These are phyloP conservation scores for Trachymyrmex cornetzi DNA, from an alignment of 1,140 invertebrate species.

Conservation along the genomic window DNA sequence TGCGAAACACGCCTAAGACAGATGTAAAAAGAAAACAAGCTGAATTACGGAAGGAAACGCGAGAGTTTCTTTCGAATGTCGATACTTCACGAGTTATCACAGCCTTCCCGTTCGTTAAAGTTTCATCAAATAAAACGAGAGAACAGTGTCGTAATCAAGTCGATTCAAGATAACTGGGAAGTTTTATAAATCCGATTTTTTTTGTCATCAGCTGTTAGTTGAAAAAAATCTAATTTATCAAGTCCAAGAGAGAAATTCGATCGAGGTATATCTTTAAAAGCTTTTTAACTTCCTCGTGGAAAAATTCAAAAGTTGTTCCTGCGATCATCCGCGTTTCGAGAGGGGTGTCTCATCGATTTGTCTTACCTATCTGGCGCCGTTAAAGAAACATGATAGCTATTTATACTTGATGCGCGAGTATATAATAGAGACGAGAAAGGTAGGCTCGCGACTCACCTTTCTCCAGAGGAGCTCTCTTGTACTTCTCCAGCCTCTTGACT, in stretches of 20 bases:
- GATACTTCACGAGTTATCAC: neutral
- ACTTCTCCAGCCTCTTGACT: conserved; percentile 98
- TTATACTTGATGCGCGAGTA: conserved; percentile 14
- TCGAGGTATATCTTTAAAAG: neutral
- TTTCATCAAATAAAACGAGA: neutral
- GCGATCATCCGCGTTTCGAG: neutral
- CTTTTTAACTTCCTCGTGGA: neutral
- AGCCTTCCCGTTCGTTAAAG: neutral
- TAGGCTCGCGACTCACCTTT: conserved; percentile 90
- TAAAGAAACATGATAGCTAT: conserved; percentile 38
- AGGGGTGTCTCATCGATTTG: neutral
- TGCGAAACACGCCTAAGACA: neutral
- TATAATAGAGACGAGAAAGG: neutral
- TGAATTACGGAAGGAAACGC: neutral
- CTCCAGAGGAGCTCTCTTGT: conserved; percentile 96
- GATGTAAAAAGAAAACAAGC: neutral
- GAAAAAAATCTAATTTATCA: neutral
- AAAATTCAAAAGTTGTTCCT: conserved; percentile 1
- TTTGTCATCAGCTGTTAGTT: neutral
- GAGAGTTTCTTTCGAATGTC: neutral
- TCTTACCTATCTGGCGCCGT: neutral
- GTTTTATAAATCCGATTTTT: conserved; percentile 6
- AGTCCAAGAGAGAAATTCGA: neutral
- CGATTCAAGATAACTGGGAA: neutral
- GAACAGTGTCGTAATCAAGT: neutral